A percentile compares a stretch with the other conserved stretches of the same genome.
phyloP scores from a whole-genome alignment of 2,888 invertebrate species.

The Cheilosia variabilis region DNA sequence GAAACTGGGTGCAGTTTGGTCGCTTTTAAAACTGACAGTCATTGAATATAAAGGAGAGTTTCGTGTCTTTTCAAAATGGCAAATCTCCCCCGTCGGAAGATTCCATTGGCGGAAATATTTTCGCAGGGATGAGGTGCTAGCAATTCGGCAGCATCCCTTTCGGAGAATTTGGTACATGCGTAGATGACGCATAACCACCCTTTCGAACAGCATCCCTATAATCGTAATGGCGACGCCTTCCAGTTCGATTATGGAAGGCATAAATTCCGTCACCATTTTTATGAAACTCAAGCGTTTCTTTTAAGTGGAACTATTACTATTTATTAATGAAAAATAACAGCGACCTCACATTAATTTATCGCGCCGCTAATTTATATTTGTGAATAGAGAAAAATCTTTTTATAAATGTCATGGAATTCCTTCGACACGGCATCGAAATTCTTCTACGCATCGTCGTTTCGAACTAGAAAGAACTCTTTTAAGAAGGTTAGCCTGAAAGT shows the following conservation, averaged over 20 bases:
- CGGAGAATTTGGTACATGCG: constrained; percentile 26
- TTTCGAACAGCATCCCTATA: constrained; percentile 3
- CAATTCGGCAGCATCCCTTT: constrained; percentile 38
- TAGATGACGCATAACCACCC: constrained; percentile 9
- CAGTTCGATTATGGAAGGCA: background rate
- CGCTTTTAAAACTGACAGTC: background rate
- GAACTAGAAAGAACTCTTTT: background rate
- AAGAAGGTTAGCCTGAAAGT: constrained; percentile 12
- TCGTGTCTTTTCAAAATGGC: constrained; percentile 9
- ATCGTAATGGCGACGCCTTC: background rate
- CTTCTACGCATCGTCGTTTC: background rate
- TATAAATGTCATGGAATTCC: constrained; percentile 13
- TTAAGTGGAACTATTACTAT: constrained; percentile 3
- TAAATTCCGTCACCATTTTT: background rate
- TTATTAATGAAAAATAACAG: constrained; percentile 28
- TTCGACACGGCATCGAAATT: background rate
- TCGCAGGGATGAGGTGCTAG: background rate
- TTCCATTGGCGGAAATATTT: constrained; percentile 11
- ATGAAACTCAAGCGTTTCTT: background rate
- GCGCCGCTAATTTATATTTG: constrained; percentile 25
- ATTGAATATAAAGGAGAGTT: background rate
- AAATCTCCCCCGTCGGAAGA: background rate
- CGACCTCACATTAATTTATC: constrained; percentile 31
- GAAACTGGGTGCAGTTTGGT: constrained; percentile 21
- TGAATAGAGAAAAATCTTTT: constrained; percentile 5